Evolutionary conservation across 2,888 invertebrate genomes (phyloP), one percentile per base, ranked within the genome.

Genomic region (Catocala fraxini): DNA sequence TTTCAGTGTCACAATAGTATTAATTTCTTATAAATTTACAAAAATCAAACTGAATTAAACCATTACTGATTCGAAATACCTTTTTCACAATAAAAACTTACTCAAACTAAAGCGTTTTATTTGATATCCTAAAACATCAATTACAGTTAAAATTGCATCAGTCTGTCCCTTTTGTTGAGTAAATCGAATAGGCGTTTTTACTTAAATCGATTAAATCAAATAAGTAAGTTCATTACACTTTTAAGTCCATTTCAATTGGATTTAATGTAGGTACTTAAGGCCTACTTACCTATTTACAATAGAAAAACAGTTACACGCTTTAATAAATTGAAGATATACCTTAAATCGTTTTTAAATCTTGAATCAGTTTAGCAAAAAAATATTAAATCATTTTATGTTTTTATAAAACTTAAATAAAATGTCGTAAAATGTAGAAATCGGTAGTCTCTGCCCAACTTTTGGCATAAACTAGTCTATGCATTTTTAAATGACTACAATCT

Each of bases 131-230:
- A 53, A 15, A 53, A 33, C 12, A 33, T 53, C 43, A 5, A 53
- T 53, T 53, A 43, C 25, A 53, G 25, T 53, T 53, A 43, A 48
- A 56, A 46, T 59, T 61, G 57, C 57, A 53, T 53, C 5, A 0
- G 51, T 43, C 57, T 60, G 58, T 15, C 43, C 43, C 45, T 54
- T 25, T 59, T 69, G 54, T 71, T n/a, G 13, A 7, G 45, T 51
- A 56, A 70, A 73, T 73, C 43, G 70, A 70, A 61, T 56, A 43
- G 15, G 15, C 6, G 62, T 71, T 71, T 73, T 71, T 65, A 60
- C 59, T 35, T 25, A 34, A 62, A 62, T 49, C 70, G 10, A 63
- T 70, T 60, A 25, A 25, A 13, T 13, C 13, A 10, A 13, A 10
- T 10, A 47, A 47, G 7, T 13, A 47, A 5, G 47, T 47, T 47